Conservation (phyloP, 1,140 invertebrate species). For the Drosophila nigrodunni region DNA sequence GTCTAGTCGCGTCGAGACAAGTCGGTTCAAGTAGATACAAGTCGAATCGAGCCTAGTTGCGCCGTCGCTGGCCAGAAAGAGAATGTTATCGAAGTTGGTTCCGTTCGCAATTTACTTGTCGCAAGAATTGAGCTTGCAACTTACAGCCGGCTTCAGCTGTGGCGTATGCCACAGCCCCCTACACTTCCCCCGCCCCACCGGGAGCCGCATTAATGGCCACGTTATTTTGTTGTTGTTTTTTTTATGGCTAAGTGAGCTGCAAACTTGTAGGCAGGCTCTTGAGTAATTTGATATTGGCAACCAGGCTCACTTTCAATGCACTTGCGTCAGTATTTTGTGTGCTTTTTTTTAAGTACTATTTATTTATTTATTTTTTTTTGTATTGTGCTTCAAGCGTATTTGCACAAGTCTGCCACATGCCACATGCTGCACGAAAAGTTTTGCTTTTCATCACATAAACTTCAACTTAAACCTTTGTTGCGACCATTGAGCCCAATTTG, state of each 20-base stretch:
- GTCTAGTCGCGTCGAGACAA: too few species aligned
- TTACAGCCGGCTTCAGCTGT: conserved; percentile 3
- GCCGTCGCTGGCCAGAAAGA: conserved; percentile 32
- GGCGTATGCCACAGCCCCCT: neutral
- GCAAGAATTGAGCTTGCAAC: conserved; percentile 38
- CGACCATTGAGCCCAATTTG: neutral
- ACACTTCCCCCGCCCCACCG: neutral
- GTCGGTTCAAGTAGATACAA: neutral
- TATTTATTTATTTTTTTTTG: neutral
- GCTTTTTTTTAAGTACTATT: conserved; percentile 9
- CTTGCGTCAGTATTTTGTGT: conserved; percentile 63
- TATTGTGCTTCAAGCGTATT: conserved; percentile 5
- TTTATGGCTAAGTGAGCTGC: conserved; percentile 69
- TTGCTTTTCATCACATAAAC: neutral
- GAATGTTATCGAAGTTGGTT: conserved; percentile 34
- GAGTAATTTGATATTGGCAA: conserved; percentile 82
- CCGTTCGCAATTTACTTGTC: conserved; percentile 47
- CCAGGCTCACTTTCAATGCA: conserved; percentile 74
- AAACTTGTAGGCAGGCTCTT: conserved; percentile 66
- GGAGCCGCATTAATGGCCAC: conserved; percentile 8
- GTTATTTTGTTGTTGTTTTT: neutral
- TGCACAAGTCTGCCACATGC: conserved; percentile 13
- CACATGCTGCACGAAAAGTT: neutral
- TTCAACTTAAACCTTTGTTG: neutral
- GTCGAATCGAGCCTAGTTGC: neutral